phyloP scores from a whole-genome alignment of 2,113 vertebrate species.

The Anolis carolinensis region DNA sequence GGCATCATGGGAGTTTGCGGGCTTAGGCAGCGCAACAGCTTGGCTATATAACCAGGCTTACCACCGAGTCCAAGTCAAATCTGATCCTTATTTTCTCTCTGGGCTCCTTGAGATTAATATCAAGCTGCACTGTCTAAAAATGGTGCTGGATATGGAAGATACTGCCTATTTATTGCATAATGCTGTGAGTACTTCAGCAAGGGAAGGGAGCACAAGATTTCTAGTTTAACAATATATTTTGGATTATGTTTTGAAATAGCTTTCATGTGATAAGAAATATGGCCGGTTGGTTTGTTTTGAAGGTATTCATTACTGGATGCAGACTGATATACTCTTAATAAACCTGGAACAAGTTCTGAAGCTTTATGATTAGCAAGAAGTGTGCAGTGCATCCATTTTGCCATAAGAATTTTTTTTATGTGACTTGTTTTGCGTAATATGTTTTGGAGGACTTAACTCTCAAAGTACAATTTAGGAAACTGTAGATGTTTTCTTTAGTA shows the following conservation, averaged over 20 bases:
- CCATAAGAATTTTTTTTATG: background rate
- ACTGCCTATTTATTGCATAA: slow-evolving; percentile 82
- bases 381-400: background rate
- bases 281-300: background rate
- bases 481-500: background rate
- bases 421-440: background rate
- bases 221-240: background rate
- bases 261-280: background rate
- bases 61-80: slow-evolving; percentile 35
- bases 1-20: slow-evolving; percentile 77
- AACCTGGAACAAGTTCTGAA: background rate
- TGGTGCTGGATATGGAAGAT: slow-evolving; percentile 87
- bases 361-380: background rate
- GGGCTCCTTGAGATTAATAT: slow-evolving; percentile 65
- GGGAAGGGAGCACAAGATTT: background rate
- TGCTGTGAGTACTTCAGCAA: slow-evolving; percentile 80
- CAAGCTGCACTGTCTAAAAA: slow-evolving; percentile 71
- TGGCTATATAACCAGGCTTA: slow-evolving; percentile 80
- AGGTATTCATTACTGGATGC: background rate
- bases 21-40: slow-evolving; percentile 75
- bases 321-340: background rate
- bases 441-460: background rate
- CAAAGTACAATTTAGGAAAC: background rate
- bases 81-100: slow-evolving; percentile 33
- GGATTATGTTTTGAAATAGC: background rate